phyloP scores from a whole-genome alignment of 2,113 vertebrate species.

The Hiodon alosoides region DNA sequence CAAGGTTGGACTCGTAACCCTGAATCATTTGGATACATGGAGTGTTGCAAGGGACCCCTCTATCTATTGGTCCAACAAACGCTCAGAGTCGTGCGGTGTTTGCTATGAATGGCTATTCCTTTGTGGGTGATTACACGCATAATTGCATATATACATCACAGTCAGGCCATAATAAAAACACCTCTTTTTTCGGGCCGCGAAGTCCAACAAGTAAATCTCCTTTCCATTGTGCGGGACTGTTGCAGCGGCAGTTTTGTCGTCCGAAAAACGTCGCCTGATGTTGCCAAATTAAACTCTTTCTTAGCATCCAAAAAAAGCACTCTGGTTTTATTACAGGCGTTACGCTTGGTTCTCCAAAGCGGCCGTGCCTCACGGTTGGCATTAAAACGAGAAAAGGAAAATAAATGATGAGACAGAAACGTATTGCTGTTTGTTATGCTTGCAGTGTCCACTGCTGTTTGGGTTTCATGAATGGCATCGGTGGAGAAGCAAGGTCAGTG shows the following conservation, averaged over 20 bases:
- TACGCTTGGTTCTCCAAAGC: conserved; percentile 15
- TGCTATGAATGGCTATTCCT: conserved; percentile 29
- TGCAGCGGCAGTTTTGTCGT: conserved; percentile 11
- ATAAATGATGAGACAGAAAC: conserved; percentile 1
- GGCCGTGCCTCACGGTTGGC: conserved; percentile 9
- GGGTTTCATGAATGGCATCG: too few species aligned
- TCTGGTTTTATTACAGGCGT: conserved; percentile 5
- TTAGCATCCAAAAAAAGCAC: conserved; percentile 17
- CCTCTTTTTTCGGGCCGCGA: conserved; percentile 6
- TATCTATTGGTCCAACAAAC: conserved; percentile 5
- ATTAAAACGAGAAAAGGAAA: conserved; percentile 17
- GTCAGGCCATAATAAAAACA: conserved; percentile 30
- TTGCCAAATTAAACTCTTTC: conserved; percentile 2
- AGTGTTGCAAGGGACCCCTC: conserved; percentile 15
- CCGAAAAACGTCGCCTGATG: conserved; percentile 5
- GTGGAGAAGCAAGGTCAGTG: too few species aligned
- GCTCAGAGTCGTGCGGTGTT: conserved; percentile 22
- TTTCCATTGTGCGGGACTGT: conserved; percentile 16
- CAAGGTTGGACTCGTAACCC: conserved; percentile 6
- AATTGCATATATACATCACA: conserved; percentile 35
- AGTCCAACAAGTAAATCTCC: conserved; percentile 21
- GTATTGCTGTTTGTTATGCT: not conserved
- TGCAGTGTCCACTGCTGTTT: not conserved
- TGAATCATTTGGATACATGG: conserved; percentile 11
- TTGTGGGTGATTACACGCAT: conserved; percentile 25